Percentiles rank a stretch among this genome's conserved stretches.
These are phyloP conservation scores for Macropis europaea DNA, from an alignment of 2,888 invertebrate genomes.

Conservation along the genomic window DNA sequence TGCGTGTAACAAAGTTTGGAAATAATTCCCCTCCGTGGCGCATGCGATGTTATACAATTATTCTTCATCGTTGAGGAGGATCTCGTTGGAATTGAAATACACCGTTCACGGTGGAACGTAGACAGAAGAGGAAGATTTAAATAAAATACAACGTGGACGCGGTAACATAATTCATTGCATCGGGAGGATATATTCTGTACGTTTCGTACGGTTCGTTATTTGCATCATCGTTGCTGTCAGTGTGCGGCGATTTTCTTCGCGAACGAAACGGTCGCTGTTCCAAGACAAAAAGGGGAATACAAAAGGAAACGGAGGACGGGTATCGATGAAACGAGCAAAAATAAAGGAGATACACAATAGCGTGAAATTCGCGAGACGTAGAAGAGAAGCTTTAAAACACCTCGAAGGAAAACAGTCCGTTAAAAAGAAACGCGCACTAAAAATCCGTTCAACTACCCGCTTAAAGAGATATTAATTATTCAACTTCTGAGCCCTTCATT, in stretches of 20 bases:
- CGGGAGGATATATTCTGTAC: not conserved
- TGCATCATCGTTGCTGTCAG: not conserved
- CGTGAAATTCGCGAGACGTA: not conserved
- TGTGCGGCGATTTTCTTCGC: no score
- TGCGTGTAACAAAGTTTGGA: constrained; percentile 12
- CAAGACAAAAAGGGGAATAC: not conserved
- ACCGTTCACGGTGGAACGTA: not conserved
- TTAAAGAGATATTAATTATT: constrained; percentile 51
- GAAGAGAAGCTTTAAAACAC: not conserved
- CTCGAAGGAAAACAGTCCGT: constrained; percentile 24
- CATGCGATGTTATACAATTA: not conserved
- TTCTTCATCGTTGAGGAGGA: not conserved
- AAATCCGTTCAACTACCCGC: constrained; percentile 41
- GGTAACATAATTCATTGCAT: not conserved
- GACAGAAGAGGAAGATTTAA: not conserved
- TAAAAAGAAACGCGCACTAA: constrained; percentile 33
- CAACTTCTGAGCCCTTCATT: constrained; percentile 48
- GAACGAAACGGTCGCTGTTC: not conserved
- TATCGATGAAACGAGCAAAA: not conserved
- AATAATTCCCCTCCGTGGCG: constrained; percentile 15
- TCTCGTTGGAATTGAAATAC: constrained; percentile 16
- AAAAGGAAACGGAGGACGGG: not conserved
- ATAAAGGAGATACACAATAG: not conserved
- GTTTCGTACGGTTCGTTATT: not conserved
- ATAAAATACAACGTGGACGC: not conserved